Evolutionary conservation across 2,888 invertebrate genomes (phyloP).

Genomic region (Tricholauxania praeusta): DNA sequence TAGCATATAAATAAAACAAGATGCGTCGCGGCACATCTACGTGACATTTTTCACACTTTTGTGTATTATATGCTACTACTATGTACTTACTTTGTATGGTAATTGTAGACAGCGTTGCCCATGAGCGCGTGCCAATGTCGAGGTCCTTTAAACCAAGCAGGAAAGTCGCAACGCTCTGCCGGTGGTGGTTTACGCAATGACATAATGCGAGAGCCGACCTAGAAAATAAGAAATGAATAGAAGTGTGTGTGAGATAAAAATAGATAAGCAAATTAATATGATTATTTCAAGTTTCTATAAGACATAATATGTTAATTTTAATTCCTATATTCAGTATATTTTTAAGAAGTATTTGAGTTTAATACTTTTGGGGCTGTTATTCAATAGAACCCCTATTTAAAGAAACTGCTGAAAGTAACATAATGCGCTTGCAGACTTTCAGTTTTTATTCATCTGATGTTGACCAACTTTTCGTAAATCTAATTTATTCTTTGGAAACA

Average conservation of each 20-base stretch:
- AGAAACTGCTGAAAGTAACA: no score
- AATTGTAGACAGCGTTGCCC: constrained; percentile 86
- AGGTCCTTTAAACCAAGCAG: constrained; percentile 86
- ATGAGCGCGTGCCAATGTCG: constrained; percentile 92
- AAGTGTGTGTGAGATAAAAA: background rate
- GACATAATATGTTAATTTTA: no score
- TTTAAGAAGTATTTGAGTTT: no score
- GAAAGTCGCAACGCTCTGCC: constrained; percentile 80
- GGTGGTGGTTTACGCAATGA: constrained; percentile 67
- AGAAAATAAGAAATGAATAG: constrained; percentile 28
- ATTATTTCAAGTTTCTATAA: no score
- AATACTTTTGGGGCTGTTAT: no score
- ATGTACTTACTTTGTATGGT: constrained; percentile 75
- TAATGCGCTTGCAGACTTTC: no score
- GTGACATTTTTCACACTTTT: constrained; percentile 1
- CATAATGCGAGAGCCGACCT: constrained; percentile 69
- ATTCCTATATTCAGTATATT: no score
- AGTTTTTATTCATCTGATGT: no score
- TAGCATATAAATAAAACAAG: constrained; percentile 33
- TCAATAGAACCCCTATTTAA: no score
- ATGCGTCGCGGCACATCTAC: constrained; percentile 20
- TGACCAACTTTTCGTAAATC: no score
- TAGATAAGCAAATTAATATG: no score
- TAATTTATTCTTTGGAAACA: no score
- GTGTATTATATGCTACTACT: background rate